Base-by-base conservation (phyloP, 2,888 invertebrate species). In the Abscondita cerata region DNA sequence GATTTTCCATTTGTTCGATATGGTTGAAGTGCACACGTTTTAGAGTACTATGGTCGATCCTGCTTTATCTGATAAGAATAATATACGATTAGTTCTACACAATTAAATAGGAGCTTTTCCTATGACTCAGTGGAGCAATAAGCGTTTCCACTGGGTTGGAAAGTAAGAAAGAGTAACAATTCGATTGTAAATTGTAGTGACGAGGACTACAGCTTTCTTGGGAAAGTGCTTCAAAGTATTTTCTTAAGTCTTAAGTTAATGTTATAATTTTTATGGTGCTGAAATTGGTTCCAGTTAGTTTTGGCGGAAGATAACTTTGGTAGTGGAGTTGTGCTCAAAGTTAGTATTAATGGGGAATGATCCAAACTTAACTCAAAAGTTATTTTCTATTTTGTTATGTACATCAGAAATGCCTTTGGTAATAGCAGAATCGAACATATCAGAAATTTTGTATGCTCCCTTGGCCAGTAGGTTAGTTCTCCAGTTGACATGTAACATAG, bases 391-490 rank as follows among this genome's bases (percentile, higher is more conserved):
- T 18, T 18, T 20, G 15, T n/a, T 18, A 19, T 47, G 25, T 9
- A n/a, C 4, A 5, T 36, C 36, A 5, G 36, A 36, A 8, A 19
- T n/a, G 3, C 13, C n/a, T 20, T 47, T 47, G 1, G 15, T 47
- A 9, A 47, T n/a, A 0, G 19, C 19, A 47, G 20, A 47, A 11
- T 47, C 16, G 9, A 47, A 20, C 9, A 47, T 6, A 18, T 47
- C 16, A 2, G 47, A 2, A 16, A 20, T 13, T 47, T 47, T 9
- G 1, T 18, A 9, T 15, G 2, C 18, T 46, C 5, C 19, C 11
- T 19, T 15, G 46, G 46, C 46, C 46, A 46, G 8, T 46, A 46
- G 12, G 46, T 46, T 46, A 19, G 46, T 15, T 46, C 18, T 6
- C 25, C 25, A 20, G 20, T 47, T 1, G 47, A 47, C 20, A 19